These are phyloP conservation scores for Bergia sp. DNA, from an alignment of 92 coral and sea anemone genomes.

Conservation along the genomic window DNA sequence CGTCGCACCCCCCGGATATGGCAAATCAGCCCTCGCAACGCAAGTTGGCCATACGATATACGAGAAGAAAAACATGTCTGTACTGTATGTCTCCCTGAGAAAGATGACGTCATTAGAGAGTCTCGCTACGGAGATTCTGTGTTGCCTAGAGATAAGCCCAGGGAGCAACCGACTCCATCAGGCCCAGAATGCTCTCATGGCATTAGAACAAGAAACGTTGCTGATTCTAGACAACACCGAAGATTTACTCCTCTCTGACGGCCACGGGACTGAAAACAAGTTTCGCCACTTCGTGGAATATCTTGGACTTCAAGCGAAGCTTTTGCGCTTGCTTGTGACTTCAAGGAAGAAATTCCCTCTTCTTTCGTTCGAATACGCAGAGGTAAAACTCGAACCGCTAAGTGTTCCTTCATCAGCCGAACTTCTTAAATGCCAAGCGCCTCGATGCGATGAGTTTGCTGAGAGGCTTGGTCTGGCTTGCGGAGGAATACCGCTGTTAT, in stretches of 20 bases:
- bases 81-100: constrained; percentile 56
- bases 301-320: constrained; percentile 50
- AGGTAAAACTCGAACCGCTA: constrained; percentile 2
- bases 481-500: constrained; percentile 68
- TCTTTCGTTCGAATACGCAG: background rate
- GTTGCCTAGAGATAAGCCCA: constrained; percentile 28
- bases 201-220: constrained; percentile 45
- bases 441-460: constrained; percentile 42
- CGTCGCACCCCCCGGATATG: constrained; percentile 77
- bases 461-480: constrained; percentile 57
- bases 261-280: background rate
- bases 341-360: constrained; percentile 45
- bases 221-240: constrained; percentile 81
- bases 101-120: constrained; percentile 15
- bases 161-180: constrained; percentile 51
- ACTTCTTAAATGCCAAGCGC: background rate
- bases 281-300: constrained; percentile 54
- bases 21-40: constrained; percentile 64
- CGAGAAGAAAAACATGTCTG: constrained; percentile 29
- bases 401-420: background rate
- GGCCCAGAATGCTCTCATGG: constrained; percentile 39
- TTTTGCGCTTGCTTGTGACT: constrained; percentile 60
- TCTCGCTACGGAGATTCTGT: constrained; percentile 59
- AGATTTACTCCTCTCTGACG: constrained; percentile 57
- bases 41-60: constrained; percentile 59